Conservation (phyloP, 2,113 vertebrate genomes). For the Ailuropoda melanoleuca region DNA sequence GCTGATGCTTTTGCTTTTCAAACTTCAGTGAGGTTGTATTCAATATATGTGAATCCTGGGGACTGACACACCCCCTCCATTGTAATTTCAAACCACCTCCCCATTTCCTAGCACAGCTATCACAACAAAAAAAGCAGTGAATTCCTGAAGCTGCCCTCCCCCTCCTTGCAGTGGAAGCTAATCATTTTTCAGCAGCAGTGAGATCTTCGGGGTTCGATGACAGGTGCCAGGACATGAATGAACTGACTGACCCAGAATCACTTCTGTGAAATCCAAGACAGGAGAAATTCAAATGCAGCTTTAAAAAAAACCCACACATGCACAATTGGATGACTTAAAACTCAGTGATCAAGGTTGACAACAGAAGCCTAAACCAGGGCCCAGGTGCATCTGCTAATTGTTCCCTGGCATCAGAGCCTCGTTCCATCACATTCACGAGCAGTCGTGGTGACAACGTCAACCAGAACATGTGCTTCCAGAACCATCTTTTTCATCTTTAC, state of each 20-base stretch:
- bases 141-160: not conserved
- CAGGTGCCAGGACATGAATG: not conserved
- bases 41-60: not conserved
- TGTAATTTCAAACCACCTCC: not conserved
- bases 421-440: not conserved
- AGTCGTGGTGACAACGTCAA: not conserved
- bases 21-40: accelerated
- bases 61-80: accelerated
- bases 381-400: not conserved
- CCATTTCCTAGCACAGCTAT: accelerated
- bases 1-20: accelerated
- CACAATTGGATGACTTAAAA: not conserved
- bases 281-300: not conserved
- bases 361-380: no score
- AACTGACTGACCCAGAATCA: not conserved
- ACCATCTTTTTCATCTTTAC: not conserved
- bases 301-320: not conserved
- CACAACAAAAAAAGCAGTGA: not conserved
- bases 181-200: accelerated
- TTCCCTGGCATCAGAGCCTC: not conserved
- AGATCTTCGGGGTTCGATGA: not conserved
- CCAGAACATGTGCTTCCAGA: not conserved
- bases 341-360: accelerated
- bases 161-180: not conserved
- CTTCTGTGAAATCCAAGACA: not conserved